Evolutionary conservation across 2,888 invertebrate genomes (phyloP).

Genomic region (Dicycla oo): DNA sequence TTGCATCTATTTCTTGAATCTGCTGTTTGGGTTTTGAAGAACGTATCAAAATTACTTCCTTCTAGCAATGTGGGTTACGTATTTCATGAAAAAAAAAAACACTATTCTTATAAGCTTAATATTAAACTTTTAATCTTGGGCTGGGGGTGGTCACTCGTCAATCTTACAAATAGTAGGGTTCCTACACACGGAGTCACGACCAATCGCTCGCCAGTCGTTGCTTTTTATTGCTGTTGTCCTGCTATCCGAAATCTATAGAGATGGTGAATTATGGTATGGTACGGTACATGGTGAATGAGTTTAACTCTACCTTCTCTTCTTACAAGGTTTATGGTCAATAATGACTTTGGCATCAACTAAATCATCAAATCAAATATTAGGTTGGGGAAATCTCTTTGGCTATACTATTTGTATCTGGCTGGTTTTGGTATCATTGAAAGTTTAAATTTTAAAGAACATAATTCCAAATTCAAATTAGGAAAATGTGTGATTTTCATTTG

Average conservation of each 20-base stretch:
- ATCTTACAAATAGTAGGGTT: not conserved
- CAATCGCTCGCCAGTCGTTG: not conserved
- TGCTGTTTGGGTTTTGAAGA: not conserved
- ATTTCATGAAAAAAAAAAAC: too few species aligned
- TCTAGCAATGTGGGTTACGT: not conserved
- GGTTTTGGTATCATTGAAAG: too few species aligned
- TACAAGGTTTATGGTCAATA: not conserved
- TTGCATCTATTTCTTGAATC: slow-evolving; percentile 19
- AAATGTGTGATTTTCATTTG: too few species aligned
- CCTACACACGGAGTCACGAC: too few species aligned
- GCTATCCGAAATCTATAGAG: not conserved
- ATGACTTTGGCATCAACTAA: not conserved
- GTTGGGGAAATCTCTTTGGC: too few species aligned
- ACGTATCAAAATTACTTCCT: not conserved
- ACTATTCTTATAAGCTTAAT: not conserved
- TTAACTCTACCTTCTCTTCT: not conserved
- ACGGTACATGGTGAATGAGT: not conserved
- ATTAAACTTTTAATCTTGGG: not conserved
- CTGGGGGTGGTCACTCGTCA: not conserved
- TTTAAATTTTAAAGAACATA: too few species aligned
- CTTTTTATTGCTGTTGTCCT: not conserved
- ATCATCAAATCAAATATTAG: too few species aligned
- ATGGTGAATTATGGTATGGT: too few species aligned
- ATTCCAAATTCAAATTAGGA: too few species aligned
- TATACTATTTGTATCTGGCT: too few species aligned